phyloP scores from a whole-genome alignment of 2,888 invertebrate species.

The Eulithis prunata region DNA sequence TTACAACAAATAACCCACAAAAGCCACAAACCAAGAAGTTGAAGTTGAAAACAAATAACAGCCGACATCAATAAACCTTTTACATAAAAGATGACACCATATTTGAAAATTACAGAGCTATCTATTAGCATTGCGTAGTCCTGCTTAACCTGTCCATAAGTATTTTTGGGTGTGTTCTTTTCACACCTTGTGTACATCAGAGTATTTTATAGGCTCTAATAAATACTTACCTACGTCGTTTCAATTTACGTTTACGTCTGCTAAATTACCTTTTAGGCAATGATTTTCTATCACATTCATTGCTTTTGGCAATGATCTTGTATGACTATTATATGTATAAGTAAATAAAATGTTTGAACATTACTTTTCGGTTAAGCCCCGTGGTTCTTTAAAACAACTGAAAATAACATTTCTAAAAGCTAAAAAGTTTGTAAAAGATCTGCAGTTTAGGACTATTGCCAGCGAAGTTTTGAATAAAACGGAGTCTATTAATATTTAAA shows the following conservation, averaged over 20 bases:
- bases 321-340: not conserved
- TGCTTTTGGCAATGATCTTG: slow-evolving; percentile 10
- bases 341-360: not conserved
- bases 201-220: slow-evolving; percentile 22
- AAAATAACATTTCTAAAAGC: slow-evolving; percentile 14
- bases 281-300: no score
- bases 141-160: no score
- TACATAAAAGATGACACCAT: no score
- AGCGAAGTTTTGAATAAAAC: slow-evolving; percentile 25
- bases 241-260: slow-evolving; percentile 19
- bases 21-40: no score
- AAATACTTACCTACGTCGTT: slow-evolving; percentile 24
- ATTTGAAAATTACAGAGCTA: no score
- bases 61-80: no score
- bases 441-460: slow-evolving; percentile 26
- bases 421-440: slow-evolving; percentile 20
- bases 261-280: slow-evolving; percentile 18
- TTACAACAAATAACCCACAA: no score
- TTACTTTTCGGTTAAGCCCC: slow-evolving; percentile 8
- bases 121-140: no score
- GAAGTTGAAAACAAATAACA: no score
- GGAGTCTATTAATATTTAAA: slow-evolving; percentile 17
- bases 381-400: slow-evolving; percentile 12
- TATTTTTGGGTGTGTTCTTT: no score
- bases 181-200: slow-evolving; percentile 3